A percentile compares a stretch with the other conserved stretches of the same genome.
These are phyloP conservation scores for Heliornis fulica DNA, from an alignment of 2,113 vertebrate genomes.

Conservation along the genomic window DNA sequence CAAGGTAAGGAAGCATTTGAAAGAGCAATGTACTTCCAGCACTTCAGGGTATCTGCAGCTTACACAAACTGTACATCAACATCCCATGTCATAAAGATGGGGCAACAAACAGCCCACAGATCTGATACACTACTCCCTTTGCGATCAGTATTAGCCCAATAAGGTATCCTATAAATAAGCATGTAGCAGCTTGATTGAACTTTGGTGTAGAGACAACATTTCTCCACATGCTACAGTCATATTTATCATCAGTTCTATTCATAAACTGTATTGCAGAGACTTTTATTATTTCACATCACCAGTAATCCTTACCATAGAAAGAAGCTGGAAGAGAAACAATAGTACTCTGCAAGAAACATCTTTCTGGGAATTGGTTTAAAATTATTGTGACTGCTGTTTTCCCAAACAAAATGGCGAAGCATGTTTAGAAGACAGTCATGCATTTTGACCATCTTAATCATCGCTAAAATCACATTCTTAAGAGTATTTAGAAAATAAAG, in stretches of 20 bases:
- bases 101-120: not conserved
- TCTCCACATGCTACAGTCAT: not conserved
- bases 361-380: not conserved
- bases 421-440: not conserved
- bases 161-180: not conserved
- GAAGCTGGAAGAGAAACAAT: not conserved
- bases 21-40: not conserved
- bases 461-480: not conserved
- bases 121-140: not conserved
- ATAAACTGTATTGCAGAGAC: not conserved
- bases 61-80: not conserved
- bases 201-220: not conserved
- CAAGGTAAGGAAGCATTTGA: not conserved
- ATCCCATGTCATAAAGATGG: rapidly evolving
- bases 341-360: not conserved
- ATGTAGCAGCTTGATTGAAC: not conserved
- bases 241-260: not conserved
- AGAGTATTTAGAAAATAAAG: not conserved
- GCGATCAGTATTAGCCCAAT: not conserved
- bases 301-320: not conserved
- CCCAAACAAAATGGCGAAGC: not conserved
- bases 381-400: not conserved
- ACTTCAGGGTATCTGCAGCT: not conserved
- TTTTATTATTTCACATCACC: not conserved
- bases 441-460: not conserved